Evolutionary conservation across 2,888 invertebrate species (phyloP), one percentile per base, ranked within the genome.

Genomic region (Rutpela maculata): DNA sequence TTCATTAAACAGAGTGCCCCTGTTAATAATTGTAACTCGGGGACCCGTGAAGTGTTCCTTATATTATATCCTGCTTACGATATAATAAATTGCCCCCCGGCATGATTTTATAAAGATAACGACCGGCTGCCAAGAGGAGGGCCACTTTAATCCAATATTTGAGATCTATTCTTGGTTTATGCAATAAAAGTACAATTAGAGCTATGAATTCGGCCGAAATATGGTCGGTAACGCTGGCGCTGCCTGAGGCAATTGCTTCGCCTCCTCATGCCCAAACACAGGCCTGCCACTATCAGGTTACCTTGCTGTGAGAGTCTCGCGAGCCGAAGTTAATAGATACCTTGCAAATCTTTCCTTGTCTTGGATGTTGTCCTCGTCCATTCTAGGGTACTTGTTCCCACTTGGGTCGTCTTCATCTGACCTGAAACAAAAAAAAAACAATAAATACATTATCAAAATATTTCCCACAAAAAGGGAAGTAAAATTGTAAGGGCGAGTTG

Each of bases 311-410:
- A 75, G 78, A 80, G 71, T 77, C 80, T 74, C 73, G 55, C 15
- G 26, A 56, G 15, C 50, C 60, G 75, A 85, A 88, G 84, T 88
- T 87, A 81, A 89, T 89, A 90, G 91, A 91, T 91, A 95, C 97
- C 97, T 97, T 86, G 98, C 98, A 93, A 97, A 98, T 88, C 98
- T 94, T 91, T 98, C 98, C 91, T 98, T 98, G 90, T 98, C 98
- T 92, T 97, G 97, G 91, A 97, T 96, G 89, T 97, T 96, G 91
- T 97, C 97, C 91, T 97, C 97, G 95, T 97, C 95, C 92, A 95
- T 94, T 89, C 94, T 93, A 90, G 95, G 95, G 92, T 95, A 95
- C 79, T 85, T 86, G 87, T 93, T 93, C 85, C 94, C 94, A 91
- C 94, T 95, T 90, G 95, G 94, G 93, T 95, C 95, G 93, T 95